Base-by-base conservation (phyloP, 2,888 invertebrate species). In the Gryllus longicercus region DNA sequence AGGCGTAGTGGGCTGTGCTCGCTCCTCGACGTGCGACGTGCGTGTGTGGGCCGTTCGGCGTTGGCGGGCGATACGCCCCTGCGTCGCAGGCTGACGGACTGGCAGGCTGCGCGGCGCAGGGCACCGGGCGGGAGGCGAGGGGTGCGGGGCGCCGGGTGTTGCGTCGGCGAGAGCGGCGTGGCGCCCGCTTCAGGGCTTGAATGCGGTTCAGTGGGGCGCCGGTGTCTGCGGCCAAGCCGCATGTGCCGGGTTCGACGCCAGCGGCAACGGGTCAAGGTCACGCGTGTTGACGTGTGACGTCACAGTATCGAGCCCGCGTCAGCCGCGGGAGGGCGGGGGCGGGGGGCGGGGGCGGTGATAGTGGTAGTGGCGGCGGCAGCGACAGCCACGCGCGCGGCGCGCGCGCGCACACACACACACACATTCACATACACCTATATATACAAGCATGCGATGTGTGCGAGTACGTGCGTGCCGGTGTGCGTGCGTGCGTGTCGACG, bases 271-370 rank as follows among this genome's bases (percentile, higher is more conserved):
- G 63, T 63, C 63, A 63, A 63, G 63, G 63, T 63, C 63, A 63
- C 14, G 63, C 63, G 63, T 63, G 63, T 63, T 63, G 63, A 63
- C 63, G 63, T 63, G 63, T 63, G 63, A 63, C 63, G 63, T 63
- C 63, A 63, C 18, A 12, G 63, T 63, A 63, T 63, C 63, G 63
- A 63, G 63, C 63, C 63, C 18, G 12, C 51, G 51, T 51, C 51
- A 25, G 25, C 25, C 25, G n/a, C n/a, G n/a, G n/a, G n/a, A n/a
- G n/a, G n/a, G n/a, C n/a, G n/a, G n/a, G n/a, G n/a, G n/a, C n/a
- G n/a, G n/a, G n/a, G n/a, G n/a, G n/a, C n/a, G n/a, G n/a, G n/a
- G n/a, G n/a, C n/a, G n/a, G n/a, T n/a, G n/a, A n/a, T n/a, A n/a
- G n/a, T n/a, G n/a, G n/a, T n/a, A 0, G 25, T 4, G 25, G 25